A percentile compares a stretch with the other conserved stretches of the same genome.
Evolutionary conservation across 2,113 vertebrate species (phyloP).

Genomic region (Gobius niger): DNA sequence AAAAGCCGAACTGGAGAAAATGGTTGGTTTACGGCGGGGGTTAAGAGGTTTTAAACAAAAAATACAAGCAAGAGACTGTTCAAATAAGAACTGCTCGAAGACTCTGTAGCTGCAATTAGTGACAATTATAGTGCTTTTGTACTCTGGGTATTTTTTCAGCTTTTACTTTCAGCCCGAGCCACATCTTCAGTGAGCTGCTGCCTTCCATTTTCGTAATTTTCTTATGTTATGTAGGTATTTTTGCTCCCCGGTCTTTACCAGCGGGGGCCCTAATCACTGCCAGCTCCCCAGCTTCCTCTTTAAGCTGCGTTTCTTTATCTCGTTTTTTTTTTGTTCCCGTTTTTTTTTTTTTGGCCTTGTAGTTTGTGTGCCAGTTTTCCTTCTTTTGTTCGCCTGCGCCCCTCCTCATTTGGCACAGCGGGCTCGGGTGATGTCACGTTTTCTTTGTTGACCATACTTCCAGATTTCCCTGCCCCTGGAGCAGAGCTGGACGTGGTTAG

Average conservation of each 20-base stretch:
- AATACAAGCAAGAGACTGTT: too few relatives aligned
- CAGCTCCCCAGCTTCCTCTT: conserved; percentile 28
- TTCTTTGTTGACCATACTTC: conserved; percentile 10
- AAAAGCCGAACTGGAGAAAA: too few relatives aligned
- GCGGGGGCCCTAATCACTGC: conserved; percentile 33
- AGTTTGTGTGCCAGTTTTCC: conserved; percentile 22
- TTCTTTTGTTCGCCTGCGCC: conserved; percentile 22
- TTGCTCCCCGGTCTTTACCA: conserved; percentile 18
- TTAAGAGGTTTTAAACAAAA: too few relatives aligned
- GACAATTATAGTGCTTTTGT: background rate
- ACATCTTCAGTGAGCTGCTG: background rate
- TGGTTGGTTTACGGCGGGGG: too few relatives aligned
- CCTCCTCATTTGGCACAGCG: conserved; percentile 25
- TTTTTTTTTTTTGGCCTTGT: background rate
- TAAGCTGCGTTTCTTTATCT: conserved; percentile 6
- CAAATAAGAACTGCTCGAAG: too few relatives aligned
- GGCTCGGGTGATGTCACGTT: conserved; percentile 27
- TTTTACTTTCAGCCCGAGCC: too few relatives aligned
- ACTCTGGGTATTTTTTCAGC: background rate
- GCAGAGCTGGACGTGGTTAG: conserved; percentile 13
- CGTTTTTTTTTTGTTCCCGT: conserved; percentile 6
- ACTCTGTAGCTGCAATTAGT: too few relatives aligned
- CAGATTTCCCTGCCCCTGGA: conserved; percentile 17
- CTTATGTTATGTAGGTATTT: conserved; percentile 40
- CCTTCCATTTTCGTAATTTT: background rate